Evolutionary conservation across 2,113 vertebrate genomes (phyloP).

Genomic region (Machaerirhynchus nigripectus): DNA sequence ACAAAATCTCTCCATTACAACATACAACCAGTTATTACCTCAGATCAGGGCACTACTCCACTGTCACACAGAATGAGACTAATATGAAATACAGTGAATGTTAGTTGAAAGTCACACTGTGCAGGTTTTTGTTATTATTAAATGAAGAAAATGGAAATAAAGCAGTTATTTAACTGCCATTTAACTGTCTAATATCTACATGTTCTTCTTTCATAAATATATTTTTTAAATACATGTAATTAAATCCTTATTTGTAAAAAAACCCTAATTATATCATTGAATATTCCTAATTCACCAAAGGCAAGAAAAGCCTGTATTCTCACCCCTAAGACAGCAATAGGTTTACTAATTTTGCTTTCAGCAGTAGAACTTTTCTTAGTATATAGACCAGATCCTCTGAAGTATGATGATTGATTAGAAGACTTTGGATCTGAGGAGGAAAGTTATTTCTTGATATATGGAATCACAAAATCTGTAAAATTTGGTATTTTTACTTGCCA

Average conservation of each 20-base stretch:
- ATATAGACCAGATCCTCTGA: background rate
- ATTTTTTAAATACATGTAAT: background rate
- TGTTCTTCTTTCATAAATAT: background rate
- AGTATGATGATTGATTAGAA: background rate
- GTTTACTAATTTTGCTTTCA: background rate
- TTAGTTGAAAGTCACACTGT: background rate
- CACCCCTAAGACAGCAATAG: background rate
- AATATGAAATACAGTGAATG: background rate
- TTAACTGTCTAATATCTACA: background rate
- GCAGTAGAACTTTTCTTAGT: background rate
- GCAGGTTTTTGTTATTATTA: background rate
- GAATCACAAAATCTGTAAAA: background rate
- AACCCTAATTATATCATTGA: accelerated
- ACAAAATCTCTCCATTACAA: background rate
- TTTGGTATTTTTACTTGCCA: background rate
- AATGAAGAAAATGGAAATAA: background rate
- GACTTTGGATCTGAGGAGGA: background rate
- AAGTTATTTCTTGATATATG: background rate
- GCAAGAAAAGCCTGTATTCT: background rate
- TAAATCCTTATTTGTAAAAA: background rate
- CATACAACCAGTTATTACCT: background rate
- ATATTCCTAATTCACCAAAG: background rate
- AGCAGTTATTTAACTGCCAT: background rate
- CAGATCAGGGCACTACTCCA: background rate
- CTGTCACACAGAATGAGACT: background rate